Evolutionary conservation across 64 coral and sea anemone species (phyloP).

Genomic region (Stichodactyla mertensii): DNA sequence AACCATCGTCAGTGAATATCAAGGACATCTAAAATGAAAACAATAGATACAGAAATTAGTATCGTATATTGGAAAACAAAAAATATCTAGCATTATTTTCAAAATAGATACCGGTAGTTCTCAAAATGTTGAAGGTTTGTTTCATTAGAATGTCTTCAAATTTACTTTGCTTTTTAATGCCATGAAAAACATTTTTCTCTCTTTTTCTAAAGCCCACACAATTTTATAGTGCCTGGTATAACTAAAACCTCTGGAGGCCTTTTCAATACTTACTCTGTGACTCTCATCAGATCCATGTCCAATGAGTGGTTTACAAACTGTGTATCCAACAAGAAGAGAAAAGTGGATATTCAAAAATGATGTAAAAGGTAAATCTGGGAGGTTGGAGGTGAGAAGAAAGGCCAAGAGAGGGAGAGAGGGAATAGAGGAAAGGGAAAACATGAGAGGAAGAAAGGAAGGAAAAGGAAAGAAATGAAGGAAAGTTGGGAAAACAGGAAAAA

Average conservation of each 20-base stretch:
- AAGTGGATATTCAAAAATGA: not conserved
- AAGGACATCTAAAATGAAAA: conserved; percentile 80
- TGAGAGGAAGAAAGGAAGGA: not conserved
- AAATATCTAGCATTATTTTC: not conserved
- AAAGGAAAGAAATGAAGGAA: not conserved
- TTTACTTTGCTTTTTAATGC: too few species aligned
- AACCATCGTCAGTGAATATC: conserved; percentile 84
- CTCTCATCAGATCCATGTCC: conserved; percentile 84
- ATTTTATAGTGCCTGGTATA: too few species aligned
- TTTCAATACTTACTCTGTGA: conserved; percentile 55
- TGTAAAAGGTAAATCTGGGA: not conserved
- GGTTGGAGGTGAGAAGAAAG: not conserved
- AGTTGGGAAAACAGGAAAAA: not conserved
- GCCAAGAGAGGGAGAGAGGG: too few species aligned
- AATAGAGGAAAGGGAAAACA: not conserved
- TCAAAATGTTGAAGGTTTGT: too few species aligned
- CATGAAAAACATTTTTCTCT: too few species aligned
- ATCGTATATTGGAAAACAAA: too few species aligned
- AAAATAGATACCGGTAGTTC: not conserved
- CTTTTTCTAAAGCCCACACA: too few species aligned
- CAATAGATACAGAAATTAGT: not conserved
- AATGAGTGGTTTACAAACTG: conserved; percentile 96
- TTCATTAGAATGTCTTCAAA: too few species aligned
- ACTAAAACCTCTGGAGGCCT: too few species aligned
- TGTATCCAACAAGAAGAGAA: not conserved